A percentile compares a stretch with the other conserved stretches of the same genome.
Conservation (phyloP, 2,888 invertebrate genomes). For the Chrysolina haemoptera region DNA sequence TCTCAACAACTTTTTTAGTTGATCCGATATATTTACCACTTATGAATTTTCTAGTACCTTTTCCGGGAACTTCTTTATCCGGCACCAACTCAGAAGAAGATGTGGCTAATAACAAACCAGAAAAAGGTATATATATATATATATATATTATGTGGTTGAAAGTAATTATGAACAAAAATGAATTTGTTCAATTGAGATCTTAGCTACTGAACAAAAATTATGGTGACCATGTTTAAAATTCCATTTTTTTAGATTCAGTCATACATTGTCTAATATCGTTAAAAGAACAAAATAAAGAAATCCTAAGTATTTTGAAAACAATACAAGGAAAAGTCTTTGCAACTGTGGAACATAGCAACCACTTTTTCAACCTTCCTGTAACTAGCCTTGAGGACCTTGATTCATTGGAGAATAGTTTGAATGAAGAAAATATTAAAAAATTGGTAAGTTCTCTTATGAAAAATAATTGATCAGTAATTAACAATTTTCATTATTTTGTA, state of each 20-base stretch:
- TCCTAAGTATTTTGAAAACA: slow-evolving; percentile 1
- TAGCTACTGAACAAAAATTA: slow-evolving; percentile 22
- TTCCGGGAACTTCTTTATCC: slow-evolving; percentile 21
- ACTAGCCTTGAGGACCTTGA: slow-evolving; percentile 30
- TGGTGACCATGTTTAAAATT: slow-evolving; percentile 25
- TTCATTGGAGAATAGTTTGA: slow-evolving; percentile 24
- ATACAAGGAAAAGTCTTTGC: slow-evolving; percentile 30
- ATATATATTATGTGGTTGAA: slow-evolving; percentile 15
- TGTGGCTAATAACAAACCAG: slow-evolving; percentile 29
- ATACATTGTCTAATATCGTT: slow-evolving; percentile 28
- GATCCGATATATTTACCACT: slow-evolving; percentile 15
- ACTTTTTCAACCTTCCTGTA: slow-evolving; percentile 25
- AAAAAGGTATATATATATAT: too few relatives aligned
- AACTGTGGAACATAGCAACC: slow-evolving; percentile 18
- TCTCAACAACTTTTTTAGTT: slow-evolving; percentile 22
- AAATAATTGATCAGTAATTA: slow-evolving; percentile 27
- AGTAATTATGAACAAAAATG: slow-evolving; percentile 26
- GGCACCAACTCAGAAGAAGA: slow-evolving; percentile 28
- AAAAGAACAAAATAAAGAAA: slow-evolving; percentile 29
- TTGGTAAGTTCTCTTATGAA: slow-evolving; percentile 24
- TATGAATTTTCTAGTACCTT: slow-evolving; percentile 25
- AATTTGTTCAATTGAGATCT: slow-evolving; percentile 22
- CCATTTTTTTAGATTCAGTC: slow-evolving; percentile 31
- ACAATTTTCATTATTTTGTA: too few relatives aligned
- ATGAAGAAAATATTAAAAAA: slow-evolving; percentile 25